Percentiles rank a stretch among this genome's conserved stretches.
These are phyloP conservation scores for Clitarchus hookeri DNA, from an alignment of 2,888 invertebrate species.

Conservation along the genomic window DNA sequence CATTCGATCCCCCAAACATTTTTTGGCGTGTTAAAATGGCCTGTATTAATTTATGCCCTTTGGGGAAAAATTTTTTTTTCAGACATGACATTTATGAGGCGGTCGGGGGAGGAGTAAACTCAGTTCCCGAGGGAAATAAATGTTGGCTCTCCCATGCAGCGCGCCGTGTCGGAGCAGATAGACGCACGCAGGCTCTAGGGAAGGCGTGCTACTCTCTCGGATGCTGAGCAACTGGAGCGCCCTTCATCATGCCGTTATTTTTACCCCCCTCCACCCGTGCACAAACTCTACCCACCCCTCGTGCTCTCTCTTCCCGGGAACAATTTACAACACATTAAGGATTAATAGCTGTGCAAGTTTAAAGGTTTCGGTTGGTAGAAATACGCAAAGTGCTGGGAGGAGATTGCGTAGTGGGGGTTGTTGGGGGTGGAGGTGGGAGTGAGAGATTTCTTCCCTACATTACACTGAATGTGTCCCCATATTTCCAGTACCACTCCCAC, in stretches of 20 bases:
- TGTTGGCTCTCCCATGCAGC: not conserved
- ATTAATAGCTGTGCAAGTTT: slow-evolving; percentile 10
- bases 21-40: not conserved
- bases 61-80: not conserved
- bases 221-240: not conserved
- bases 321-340: slow-evolving; percentile 14
- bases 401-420: not conserved
- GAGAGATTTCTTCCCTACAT: slow-evolving; percentile 2
- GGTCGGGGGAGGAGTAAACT: not conserved
- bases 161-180: not conserved
- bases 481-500: not conserved
- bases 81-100: too few species aligned
- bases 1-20: not conserved
- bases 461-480: slow-evolving; percentile 14
- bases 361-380: slow-evolving; percentile 6
- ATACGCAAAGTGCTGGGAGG: slow-evolving; percentile 6
- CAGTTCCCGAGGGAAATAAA: not conserved
- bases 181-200: not conserved
- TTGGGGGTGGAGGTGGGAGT: not conserved
- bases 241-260: slow-evolving; percentile 6
- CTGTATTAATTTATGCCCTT: too few species aligned
- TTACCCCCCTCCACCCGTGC: not conserved
- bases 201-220: not conserved
- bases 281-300: not conserved
- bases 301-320: not conserved